phyloP scores from a whole-genome alignment of 2,888 invertebrate species.

The Coleophora deauratella region DNA sequence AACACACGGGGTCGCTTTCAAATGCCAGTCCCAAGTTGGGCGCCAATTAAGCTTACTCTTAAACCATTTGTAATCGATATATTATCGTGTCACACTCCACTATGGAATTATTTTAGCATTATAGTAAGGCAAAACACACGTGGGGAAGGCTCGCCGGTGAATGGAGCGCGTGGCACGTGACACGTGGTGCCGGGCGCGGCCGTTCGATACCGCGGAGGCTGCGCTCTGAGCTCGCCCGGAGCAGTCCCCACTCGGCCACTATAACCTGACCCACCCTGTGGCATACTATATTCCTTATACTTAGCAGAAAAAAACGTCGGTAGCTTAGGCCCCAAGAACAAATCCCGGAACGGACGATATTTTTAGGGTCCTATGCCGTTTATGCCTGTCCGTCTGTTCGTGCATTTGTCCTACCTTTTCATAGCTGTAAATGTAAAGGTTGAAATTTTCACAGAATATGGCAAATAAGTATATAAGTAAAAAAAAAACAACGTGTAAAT shows the following conservation, averaged over 20 bases:
- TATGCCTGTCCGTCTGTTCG: too few species aligned
- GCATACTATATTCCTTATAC: neutral
- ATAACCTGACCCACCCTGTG: constrained; percentile 33
- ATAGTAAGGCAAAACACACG: constrained; percentile 25
- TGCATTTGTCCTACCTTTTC: too few species aligned
- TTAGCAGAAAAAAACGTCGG: too few species aligned
- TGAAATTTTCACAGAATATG: too few species aligned
- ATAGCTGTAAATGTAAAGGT: too few species aligned
- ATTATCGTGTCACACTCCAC: neutral
- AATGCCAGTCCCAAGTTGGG: constrained; percentile 10
- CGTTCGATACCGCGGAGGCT: constrained; percentile 60
- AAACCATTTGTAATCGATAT: neutral
- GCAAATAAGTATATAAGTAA: too few species aligned
- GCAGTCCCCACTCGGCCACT: constrained; percentile 29
- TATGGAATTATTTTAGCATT: constrained; percentile 14
- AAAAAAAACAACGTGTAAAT: too few species aligned
- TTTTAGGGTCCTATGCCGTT: too few species aligned
- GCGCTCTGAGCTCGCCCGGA: constrained; percentile 48
- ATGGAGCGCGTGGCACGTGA: constrained; percentile 52
- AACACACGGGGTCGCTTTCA: too few species aligned
- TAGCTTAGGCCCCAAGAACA: neutral
- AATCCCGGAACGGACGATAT: neutral
- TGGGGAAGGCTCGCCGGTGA: constrained; percentile 41
- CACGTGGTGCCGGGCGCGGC: constrained; percentile 52
- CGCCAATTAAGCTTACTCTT: constrained; percentile 5